Percentiles rank a stretch among this genome's conserved stretches.
Conservation (phyloP, 2,888 invertebrate species). For the Hydrotaea diabolus region DNA sequence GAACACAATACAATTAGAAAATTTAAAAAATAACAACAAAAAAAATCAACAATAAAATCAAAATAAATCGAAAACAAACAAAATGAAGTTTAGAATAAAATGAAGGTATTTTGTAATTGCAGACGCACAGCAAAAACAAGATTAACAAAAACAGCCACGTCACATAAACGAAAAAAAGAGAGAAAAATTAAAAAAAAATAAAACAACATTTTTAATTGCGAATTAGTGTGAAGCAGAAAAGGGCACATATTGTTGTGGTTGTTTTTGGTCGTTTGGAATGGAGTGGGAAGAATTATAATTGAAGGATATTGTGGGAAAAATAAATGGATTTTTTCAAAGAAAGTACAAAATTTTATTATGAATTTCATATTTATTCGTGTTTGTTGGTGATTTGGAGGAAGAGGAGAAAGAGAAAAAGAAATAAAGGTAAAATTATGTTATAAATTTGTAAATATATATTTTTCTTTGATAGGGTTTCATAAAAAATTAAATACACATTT, state of each 20-base stretch:
- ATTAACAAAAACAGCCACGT: constrained; percentile 2
- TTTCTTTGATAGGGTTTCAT: background rate
- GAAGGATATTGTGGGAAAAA: constrained; percentile 7
- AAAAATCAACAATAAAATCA: constrained; percentile 20
- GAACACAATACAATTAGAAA: constrained; percentile 17
- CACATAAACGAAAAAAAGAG: background rate
- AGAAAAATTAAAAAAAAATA: background rate
- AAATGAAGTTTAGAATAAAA: constrained; percentile 12
- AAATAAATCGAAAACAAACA: constrained; percentile 28
- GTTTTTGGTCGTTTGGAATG: background rate
- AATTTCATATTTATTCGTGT: constrained; percentile 18
- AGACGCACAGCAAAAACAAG: constrained; percentile 20
- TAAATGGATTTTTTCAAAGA: constrained; percentile 1
- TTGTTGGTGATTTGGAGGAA: constrained; percentile 41
- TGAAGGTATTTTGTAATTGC: background rate
- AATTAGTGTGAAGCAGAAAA: constrained; percentile 14
- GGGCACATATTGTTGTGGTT: constrained; percentile 15
- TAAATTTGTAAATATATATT: constrained; percentile 32
- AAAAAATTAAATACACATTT: background rate
- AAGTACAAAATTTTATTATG: constrained; percentile 28
- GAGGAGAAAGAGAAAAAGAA: constrained; percentile 64
- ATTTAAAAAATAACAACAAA: too few species aligned
- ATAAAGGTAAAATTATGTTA: constrained; percentile 61
- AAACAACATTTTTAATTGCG: constrained; percentile 5
- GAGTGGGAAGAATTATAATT: background rate